Conservation (phyloP, 2,888 invertebrate genomes). For the Chrysina gloriosa region DNA sequence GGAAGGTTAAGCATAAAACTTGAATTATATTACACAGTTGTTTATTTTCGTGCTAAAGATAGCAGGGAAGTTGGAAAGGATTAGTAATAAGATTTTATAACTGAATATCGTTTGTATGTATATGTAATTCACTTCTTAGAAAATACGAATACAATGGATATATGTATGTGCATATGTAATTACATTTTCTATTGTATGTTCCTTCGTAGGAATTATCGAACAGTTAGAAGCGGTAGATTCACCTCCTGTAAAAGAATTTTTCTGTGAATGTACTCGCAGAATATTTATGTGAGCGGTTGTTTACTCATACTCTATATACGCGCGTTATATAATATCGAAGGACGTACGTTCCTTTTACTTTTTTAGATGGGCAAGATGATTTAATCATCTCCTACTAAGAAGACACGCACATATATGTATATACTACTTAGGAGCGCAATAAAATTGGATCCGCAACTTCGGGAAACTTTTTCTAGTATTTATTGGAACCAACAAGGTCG, state of each 20-base stretch:
- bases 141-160: too few species aligned
- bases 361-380: constrained; percentile 16
- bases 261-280: constrained; percentile 10
- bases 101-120: too few species aligned
- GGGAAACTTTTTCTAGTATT: not conserved
- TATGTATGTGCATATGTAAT: not conserved
- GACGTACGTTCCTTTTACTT: constrained; percentile 31
- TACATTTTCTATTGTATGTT: not conserved
- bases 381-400: not conserved
- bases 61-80: too few species aligned
- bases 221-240: constrained; percentile 1
- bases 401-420: not conserved
- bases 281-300: constrained; percentile 1
- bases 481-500: constrained; percentile 11
- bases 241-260: constrained; percentile 7
- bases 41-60: too few species aligned
- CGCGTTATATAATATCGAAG: constrained; percentile 21
- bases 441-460: constrained; percentile 20
- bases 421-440: not conserved
- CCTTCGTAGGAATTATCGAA: not conserved
- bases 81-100: too few species aligned
- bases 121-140: too few species aligned
- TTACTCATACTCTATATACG: not conserved
- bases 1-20: too few species aligned
- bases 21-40: too few species aligned